Base-by-base conservation (phyloP, 2,888 invertebrate genomes). In the Drosophila nr. medialis region DNA sequence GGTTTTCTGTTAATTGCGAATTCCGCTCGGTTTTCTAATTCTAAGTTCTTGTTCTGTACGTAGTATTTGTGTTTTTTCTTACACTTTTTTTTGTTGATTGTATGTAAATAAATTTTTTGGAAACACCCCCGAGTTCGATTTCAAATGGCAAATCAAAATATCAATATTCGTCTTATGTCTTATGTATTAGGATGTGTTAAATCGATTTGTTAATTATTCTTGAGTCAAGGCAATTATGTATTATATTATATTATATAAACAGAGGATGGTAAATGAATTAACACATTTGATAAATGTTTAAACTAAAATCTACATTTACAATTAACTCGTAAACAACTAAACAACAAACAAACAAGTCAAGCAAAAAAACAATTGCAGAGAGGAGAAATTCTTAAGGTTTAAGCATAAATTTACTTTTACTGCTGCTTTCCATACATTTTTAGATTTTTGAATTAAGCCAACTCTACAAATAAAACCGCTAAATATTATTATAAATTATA, bases 341-440 rank as follows among this genome's bases (percentile, higher is more conserved):
- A 66, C 24, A 60, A 51, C 38, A 61, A 66, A 30, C 59, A 60
- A 65, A 55, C 53, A 55, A 66, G 62, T 60, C 63, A 55, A 65
- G 50, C 15, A 53, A 61, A 59, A 51, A 51, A 54, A 45, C 32
- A 69, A 50, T 69, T 64, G 60, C 75, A 63, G 49, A 59, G 64
- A 56, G 67, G 67, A 81, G 50, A 69, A 78, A 74, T 83, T 69
- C 73, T 72, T 78, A 85, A 80, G 55, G 58, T 72, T 79, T 83
- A 86, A 86, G 75, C 77, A 79, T 76, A 75, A 80, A 80, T 77
- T 83, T 80, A 77, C 73, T 77, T 81, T 87, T 83, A 85, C 87
- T 80, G 83, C 80, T 87, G 89, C 76, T 87, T 87, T 87, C 86
- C 86, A 87, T 87, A 89, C 18, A 87, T 80, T 87, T 87, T 85